Base-by-base conservation (phyloP, 2,888 invertebrate species). In the Drosophila nr. perissopoda region DNA sequence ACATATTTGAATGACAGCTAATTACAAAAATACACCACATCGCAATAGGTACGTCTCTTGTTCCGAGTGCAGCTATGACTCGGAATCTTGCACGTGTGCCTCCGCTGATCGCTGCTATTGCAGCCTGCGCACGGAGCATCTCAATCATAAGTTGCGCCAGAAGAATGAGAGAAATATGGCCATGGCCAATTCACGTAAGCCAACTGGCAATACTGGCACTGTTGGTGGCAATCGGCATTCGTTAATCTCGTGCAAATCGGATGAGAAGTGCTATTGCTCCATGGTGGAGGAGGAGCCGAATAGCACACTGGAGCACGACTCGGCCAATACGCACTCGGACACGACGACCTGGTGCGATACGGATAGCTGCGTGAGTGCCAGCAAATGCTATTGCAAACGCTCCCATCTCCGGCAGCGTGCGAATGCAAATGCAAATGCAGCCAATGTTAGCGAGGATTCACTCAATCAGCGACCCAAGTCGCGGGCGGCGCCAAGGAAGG, bases 81-180 rank as follows among this genome's bases (percentile, higher is more conserved):
- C 97, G 3, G 97, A 97, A 83, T 96, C 97, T 18, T 97, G 97
- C 89, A 95, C 95, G 16, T 96, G 96, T 83, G 94, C 94, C 31
- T 95, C 95, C 0, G 95, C 96, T 0, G 97, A 97, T 91, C 96
- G 97, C 83, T 98, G 98, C 88, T 98, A 98, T 89, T 98, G 98
- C 90, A 97, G 97, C 4, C 83, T 91, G 38, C 90, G 84, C 56
- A 89, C 88, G 36, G 91, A 84, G 66, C 87, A 86, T 59, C 73
- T 82, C 6, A 89, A 82, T 71, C 88, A 77, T 54, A 90, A 84
- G 51, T 59, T 91, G 51, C 84, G 90, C 4, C 91, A 84, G 52
- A 92, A 85, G 70, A 90, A 90, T 51, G 90, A 92, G 13, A 85
- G 90, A 11, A 84, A 79, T 49, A 84, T 84, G 42, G 89, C 87